Conservation (phyloP, 1,140 invertebrate genomes). For the Drosophila asahinai region DNA sequence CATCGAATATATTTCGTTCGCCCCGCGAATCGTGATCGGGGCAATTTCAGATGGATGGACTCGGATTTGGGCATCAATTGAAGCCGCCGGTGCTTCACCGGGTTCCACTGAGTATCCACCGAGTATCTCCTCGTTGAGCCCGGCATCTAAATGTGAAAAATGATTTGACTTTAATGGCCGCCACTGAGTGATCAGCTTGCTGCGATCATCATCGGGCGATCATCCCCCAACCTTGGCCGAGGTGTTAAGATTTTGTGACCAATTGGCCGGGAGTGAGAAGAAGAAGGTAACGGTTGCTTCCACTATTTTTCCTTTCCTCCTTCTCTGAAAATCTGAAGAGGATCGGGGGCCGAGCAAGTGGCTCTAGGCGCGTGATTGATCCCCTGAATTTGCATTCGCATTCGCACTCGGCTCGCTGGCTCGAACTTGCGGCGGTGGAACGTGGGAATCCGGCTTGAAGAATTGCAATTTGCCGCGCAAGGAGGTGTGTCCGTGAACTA, state of each 20-base stretch:
- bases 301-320: conserved; percentile 57
- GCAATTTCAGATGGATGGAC: conserved; percentile 68
- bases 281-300: conserved; percentile 55
- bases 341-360: conserved; percentile 1
- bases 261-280: conserved; percentile 49
- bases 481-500: conserved; percentile 73
- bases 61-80: conserved; percentile 75
- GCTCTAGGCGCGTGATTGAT: conserved; percentile 75
- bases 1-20: conserved; percentile 64
- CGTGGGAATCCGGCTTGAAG: conserved; percentile 69
- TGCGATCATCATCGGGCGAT: conserved; percentile 43
- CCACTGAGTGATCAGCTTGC: conserved; percentile 74
- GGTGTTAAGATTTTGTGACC: conserved; percentile 83
- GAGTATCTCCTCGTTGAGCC: conserved; percentile 37
- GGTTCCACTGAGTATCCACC: conserved; percentile 13
- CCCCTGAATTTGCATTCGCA: conserved; percentile 56
- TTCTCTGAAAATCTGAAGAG: conserved; percentile 21
- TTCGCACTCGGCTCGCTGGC: conserved; percentile 23
- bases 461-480: conserved; percentile 45
- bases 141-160: conserved; percentile 84
- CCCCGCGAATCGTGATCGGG: conserved; percentile 70
- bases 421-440: conserved; percentile 58
- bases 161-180: conserved; percentile 85
- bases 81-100: conserved; percentile 54
- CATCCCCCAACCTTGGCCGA: conserved; percentile 53